phyloP scores from a whole-genome alignment of 2,113 vertebrate genomes.

The Cyanoliseus patagonus region DNA sequence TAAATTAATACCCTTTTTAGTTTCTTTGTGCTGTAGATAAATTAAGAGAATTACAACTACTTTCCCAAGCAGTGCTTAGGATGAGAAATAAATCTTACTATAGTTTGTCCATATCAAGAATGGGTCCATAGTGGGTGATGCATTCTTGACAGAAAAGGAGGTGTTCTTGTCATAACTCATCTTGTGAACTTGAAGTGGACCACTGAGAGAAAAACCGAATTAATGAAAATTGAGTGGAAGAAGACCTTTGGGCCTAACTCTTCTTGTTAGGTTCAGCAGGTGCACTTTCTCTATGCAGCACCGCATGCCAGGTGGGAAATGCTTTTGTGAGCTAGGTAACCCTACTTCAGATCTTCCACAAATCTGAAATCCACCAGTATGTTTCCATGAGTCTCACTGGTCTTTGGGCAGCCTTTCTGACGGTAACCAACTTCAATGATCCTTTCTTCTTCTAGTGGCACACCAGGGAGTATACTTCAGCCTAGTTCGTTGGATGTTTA shows the following conservation, averaged over 20 bases:
- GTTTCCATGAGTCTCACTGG: fast-evolving
- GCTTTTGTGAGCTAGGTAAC: background rate
- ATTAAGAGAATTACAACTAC: background rate
- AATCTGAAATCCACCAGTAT: background rate
- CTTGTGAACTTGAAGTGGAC: background rate
- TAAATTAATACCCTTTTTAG: background rate
- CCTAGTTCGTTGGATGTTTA: background rate
- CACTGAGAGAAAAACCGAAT: background rate
- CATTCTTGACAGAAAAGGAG: background rate
- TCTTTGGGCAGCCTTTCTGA: background rate
- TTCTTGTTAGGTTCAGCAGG: background rate
- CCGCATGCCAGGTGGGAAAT: fast-evolving
- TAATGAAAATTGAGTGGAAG: background rate
- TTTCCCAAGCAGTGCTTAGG: background rate
- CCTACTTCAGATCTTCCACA: background rate
- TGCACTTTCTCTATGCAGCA: background rate
- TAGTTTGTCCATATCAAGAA: background rate
- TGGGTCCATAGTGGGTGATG: background rate
- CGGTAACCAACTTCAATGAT: background rate
- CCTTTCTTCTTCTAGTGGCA: background rate
- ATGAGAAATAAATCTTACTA: background rate
- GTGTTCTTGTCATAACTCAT: background rate
- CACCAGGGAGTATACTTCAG: background rate
- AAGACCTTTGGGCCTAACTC: background rate
- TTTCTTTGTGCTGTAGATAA: background rate